Percentiles rank a stretch among this genome's conserved stretches.
These are phyloP conservation scores for Ceratina australensis DNA, from an alignment of 1,140 invertebrate genomes.

Conservation along the genomic window DNA sequence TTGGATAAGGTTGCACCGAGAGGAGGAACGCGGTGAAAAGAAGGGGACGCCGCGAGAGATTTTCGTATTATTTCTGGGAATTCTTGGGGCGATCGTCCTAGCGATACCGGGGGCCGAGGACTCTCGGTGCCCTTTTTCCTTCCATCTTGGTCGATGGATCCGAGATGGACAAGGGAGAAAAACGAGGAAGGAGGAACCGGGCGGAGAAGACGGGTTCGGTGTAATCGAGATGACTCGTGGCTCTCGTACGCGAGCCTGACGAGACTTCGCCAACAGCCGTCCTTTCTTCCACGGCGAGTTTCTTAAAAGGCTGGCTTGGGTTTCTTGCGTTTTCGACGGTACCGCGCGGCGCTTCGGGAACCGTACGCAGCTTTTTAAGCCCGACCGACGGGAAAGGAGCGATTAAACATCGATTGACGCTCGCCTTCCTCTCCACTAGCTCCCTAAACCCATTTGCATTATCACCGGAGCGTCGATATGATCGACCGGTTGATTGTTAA, in stretches of 20 bases:
- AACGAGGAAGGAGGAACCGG: constrained; percentile 13
- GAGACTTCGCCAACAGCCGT: constrained; percentile 7
- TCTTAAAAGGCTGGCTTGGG: constrained; percentile 2
- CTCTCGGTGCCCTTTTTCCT: constrained; percentile 33
- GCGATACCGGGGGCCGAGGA: constrained; percentile 48
- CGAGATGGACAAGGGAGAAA: constrained; percentile 28
- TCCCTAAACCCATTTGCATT: no score
- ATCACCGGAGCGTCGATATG: no score
- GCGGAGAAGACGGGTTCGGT: constrained; percentile 38
- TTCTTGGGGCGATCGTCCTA: constrained; percentile 38
- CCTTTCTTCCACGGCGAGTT: constrained; percentile 16
- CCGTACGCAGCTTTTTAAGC: not conserved
- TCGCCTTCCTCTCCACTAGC: constrained; percentile 8
- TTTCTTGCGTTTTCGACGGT: constrained; percentile 22
- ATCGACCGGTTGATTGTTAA: no score
- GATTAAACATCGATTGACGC: constrained; percentile 23
- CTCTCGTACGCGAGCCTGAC: constrained; percentile 24
- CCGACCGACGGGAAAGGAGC: not conserved
- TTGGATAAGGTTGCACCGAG: not conserved
- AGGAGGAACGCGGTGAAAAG: constrained; percentile 11
- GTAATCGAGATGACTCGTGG: constrained; percentile 61
- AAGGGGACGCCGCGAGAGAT: constrained; percentile 21
- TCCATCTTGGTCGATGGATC: constrained; percentile 23
- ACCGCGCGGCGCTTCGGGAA: not conserved
- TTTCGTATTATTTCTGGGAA: constrained; percentile 64